A percentile compares a stretch with the other conserved stretches of the same genome.
These are phyloP conservation scores for Wasmannia auropunctata DNA, from an alignment of 1,140 invertebrate species.

Conservation along the genomic window DNA sequence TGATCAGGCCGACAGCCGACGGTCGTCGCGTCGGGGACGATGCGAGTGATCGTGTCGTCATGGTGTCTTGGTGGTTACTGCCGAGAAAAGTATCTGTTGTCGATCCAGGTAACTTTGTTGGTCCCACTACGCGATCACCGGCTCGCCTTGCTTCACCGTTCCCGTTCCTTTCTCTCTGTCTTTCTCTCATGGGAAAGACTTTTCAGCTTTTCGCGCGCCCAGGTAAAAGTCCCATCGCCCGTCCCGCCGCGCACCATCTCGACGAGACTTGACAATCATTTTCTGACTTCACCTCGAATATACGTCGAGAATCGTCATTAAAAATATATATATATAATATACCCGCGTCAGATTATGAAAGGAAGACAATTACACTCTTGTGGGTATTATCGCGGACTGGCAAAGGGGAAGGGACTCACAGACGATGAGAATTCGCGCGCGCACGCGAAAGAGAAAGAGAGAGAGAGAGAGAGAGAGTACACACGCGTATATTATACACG, in stretches of 20 bases:
- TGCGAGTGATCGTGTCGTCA: constrained; percentile 83
- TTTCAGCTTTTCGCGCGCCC: constrained; percentile 37
- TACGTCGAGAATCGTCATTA: background rate
- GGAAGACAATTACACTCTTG: constrained; percentile 4
- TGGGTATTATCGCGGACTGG: background rate
- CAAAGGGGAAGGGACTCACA: background rate
- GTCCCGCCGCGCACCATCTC: constrained; percentile 35
- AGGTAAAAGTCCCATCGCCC: constrained; percentile 60
- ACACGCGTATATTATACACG: no score
- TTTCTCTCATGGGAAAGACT: constrained; percentile 37
- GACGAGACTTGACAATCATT: background rate
- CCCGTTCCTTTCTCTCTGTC: constrained; percentile 43
- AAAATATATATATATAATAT: background rate
- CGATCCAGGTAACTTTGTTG: constrained; percentile 80
- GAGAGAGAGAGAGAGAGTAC: no score
- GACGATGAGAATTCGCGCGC: constrained; percentile 18
- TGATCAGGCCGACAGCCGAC: constrained; percentile 76
- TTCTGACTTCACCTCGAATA: background rate
- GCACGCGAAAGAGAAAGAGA: no score
- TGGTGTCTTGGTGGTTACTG: constrained; percentile 84
- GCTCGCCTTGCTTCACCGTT: constrained; percentile 74
- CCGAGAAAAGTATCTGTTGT: constrained; percentile 79
- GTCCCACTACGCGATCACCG: constrained; percentile 81
- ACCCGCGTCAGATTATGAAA: background rate
- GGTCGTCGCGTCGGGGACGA: constrained; percentile 73